These are phyloP conservation scores for Campylomormyrus tamandua DNA, from an alignment of 2,113 vertebrate species.

Conservation along the genomic window DNA sequence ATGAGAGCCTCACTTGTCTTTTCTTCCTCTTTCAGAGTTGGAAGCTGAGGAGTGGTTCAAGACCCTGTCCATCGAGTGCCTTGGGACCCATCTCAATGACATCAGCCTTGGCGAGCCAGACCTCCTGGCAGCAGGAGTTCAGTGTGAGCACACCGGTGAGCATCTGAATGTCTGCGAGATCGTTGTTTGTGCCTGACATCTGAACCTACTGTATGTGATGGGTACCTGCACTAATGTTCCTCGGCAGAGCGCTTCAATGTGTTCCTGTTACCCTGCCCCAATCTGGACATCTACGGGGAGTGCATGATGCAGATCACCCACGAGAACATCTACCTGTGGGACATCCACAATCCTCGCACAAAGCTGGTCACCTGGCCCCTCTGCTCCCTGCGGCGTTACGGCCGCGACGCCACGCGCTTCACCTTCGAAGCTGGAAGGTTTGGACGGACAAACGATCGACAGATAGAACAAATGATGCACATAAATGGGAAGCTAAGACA, in stretches of 20 bases:
- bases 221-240: neutral
- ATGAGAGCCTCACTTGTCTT: neutral
- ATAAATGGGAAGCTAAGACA: neutral
- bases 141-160: constrained; percentile 88
- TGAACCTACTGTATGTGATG: neutral
- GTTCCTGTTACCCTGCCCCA: constrained; percentile 85
- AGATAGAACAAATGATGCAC: neutral
- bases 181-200: neutral
- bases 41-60: constrained; percentile 97
- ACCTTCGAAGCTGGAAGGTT: constrained; percentile 92
- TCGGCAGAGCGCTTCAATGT: constrained; percentile 83
- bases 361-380: constrained; percentile 93
- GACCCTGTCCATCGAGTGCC: constrained; percentile 82
- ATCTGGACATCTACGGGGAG: constrained; percentile 89
- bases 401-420: constrained; percentile 82
- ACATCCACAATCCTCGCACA: constrained; percentile 81
- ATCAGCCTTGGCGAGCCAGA: constrained; percentile 92
- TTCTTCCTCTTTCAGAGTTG: constrained; percentile 65
- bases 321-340: constrained; percentile 98
- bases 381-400: constrained; percentile 84
- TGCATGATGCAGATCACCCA: constrained; percentile 96
- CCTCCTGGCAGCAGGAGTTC: constrained; percentile 87
- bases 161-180: neutral
- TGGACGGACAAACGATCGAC: constrained; percentile 12
- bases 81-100: constrained; percentile 77